Evolutionary conservation across 2,888 invertebrate genomes (phyloP).

Genomic region (Prosopocoilus inquinatus): DNA sequence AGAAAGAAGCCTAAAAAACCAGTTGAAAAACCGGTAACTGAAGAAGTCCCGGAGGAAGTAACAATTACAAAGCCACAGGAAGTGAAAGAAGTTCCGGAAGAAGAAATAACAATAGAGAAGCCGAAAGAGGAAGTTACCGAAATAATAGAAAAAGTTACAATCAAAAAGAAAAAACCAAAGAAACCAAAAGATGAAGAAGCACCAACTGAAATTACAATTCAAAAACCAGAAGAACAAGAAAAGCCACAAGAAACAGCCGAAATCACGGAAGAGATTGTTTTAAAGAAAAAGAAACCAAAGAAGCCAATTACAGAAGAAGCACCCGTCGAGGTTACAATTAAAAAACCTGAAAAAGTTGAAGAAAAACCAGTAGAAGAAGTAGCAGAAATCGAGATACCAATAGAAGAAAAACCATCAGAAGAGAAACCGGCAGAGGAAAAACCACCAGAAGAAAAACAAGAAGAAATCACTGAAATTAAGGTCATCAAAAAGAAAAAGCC

Average conservation of each 20-base stretch:
- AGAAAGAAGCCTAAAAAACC: constrained; percentile 18
- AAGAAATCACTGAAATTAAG: constrained; percentile 36
- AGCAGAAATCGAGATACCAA: constrained; percentile 29
- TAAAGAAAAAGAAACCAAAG: constrained; percentile 43
- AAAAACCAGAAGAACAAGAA: constrained; percentile 42
- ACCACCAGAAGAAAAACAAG: constrained; percentile 14
- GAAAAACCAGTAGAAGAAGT: constrained; percentile 33
- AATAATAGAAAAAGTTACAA: constrained; percentile 32
- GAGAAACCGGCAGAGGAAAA: constrained; percentile 19
- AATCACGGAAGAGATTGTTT: constrained; percentile 35
- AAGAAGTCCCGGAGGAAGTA: constrained; percentile 27
- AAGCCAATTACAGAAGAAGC: constrained; percentile 8
- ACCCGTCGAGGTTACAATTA: constrained; percentile 14
- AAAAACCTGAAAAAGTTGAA: constrained; percentile 26
- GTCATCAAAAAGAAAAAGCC: constrained; percentile 41
- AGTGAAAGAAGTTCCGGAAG: constrained; percentile 39
- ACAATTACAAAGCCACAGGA: constrained; percentile 43
- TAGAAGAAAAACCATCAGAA: constrained; percentile 2
- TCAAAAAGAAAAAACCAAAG: constrained; percentile 47
- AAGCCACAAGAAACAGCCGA: constrained; percentile 39
- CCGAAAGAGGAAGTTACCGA: constrained; percentile 31
- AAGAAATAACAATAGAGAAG: constrained; percentile 30
- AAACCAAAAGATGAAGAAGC: constrained; percentile 34
- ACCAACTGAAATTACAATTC: constrained; percentile 26
- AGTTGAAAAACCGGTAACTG: constrained; percentile 29